Evolutionary conservation across 2,888 invertebrate species (phyloP), one percentile per base, ranked within the genome.

Genomic region (Sesia apiformis): DNA sequence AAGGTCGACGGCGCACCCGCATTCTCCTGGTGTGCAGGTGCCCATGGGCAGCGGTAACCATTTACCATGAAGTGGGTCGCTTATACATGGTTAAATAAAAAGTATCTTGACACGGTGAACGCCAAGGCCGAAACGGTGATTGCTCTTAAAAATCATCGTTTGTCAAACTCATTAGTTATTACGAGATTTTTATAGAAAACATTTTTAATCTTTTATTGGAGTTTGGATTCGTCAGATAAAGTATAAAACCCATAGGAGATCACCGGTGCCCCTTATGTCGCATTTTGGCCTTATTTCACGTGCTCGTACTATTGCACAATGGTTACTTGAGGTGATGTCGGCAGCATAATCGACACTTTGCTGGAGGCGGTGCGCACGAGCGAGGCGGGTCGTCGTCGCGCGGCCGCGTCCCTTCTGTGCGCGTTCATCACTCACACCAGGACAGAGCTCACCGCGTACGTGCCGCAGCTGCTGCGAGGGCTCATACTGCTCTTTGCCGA

Each of bases 371-470:
- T 95, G 4, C 91, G 93, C 69, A 91, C 92, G 39, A 66, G 94
- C 95, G 5, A 94, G 95, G 4, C 93, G 94, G 38, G 93, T 90
- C 91, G 91, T 54, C 92, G 93, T 52, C 91, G 96, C 58, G 93
- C 96, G 65, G 95, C 97, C 0, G 96, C 97, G 0, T 94, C 96
- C 4, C 94, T 98, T 55, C 90, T 98, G 52, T 95, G 96, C 73
- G 95, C 95, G 41, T 98, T 96, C 90, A 98, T 97, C 80, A 93
- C 95, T 58, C 95, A 97, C 83, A 94, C 97, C 4, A 94, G 96
- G 63, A 96, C 95, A 0, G 96, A 97, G 78, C 96, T 97, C 69
- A 91, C 93, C 40, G 93, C 96, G 67, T 96, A 97, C 84, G 94
- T 98, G 59, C 94, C 97, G 51, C 96, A 96, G 81, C 90, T 98